phyloP scores from a whole-genome alignment of 2,888 invertebrate genomes.

The Clitarchus hookeri region DNA sequence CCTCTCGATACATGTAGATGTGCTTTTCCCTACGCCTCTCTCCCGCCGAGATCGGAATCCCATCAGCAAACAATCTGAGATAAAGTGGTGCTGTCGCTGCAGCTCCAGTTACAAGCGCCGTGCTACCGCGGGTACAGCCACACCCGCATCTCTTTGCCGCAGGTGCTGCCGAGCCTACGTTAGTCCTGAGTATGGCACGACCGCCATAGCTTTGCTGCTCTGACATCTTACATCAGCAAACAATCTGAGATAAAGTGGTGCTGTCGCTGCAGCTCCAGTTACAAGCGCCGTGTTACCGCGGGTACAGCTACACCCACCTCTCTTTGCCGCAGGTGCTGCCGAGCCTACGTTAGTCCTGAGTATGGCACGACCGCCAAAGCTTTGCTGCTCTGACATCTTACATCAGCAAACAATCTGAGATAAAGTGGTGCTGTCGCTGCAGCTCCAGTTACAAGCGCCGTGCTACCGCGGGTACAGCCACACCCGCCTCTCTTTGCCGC shows the following conservation, averaged over 20 bases:
- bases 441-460: not conserved
- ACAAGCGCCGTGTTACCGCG: not conserved
- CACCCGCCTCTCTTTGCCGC: not conserved
- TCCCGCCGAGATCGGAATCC: slow-evolving; percentile 12
- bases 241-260: slow-evolving; percentile 24
- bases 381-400: no score
- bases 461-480: not conserved
- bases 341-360: no score
- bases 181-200: no score
- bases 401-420: slow-evolving; percentile 22
- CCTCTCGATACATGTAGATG: not conserved
- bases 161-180: no score
- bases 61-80: slow-evolving; percentile 27
- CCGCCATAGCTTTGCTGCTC: no score
- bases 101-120: not conserved
- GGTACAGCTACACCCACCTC: not conserved
- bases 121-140: not conserved
- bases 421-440: slow-evolving; percentile 10
- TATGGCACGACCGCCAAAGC: no score
- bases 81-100: slow-evolving; percentile 10
- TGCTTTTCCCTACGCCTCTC: not conserved
- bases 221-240: not conserved
- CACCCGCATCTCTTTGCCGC: not conserved
- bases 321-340: not conserved
- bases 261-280: not conserved